These are phyloP conservation scores for Heliconius melpomene DNA, from an alignment of 1,140 invertebrate genomes.

Conservation along the genomic window DNA sequence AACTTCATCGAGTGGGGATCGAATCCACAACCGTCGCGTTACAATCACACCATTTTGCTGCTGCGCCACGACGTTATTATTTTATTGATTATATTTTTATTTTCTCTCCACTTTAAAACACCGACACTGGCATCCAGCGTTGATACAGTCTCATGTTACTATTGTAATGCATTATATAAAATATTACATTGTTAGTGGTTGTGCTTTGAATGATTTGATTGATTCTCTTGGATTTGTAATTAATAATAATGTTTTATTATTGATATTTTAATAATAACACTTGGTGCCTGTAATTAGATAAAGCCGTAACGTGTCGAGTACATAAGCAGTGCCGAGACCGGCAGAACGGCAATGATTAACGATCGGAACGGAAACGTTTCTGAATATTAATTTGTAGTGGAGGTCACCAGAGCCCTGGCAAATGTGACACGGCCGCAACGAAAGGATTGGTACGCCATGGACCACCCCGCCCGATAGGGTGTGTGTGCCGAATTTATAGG, in stretches of 20 bases:
- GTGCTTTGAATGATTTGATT: too few species aligned
- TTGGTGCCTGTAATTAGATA: conserved; percentile 33
- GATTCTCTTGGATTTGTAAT: not conserved
- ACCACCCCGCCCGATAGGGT: conserved; percentile 67
- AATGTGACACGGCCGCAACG: conserved; percentile 75
- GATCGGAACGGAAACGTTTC: conserved; percentile 75
- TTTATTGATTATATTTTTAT: not conserved
- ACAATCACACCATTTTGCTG: too few species aligned
- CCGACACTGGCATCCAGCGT: too few species aligned
- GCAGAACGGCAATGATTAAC: conserved; percentile 73
- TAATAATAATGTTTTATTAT: not conserved
- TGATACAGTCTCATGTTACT: too few species aligned
- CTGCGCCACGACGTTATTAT: not conserved
- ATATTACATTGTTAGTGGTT: too few species aligned
- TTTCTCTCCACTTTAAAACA: too few species aligned
- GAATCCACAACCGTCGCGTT: too few species aligned
- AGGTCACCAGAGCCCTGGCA: conserved; percentile 69
- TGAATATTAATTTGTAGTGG: conserved; percentile 80
- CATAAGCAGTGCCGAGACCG: conserved; percentile 49
- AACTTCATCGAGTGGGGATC: too few species aligned
- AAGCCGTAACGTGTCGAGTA: conserved; percentile 41
- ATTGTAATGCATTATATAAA: too few species aligned
- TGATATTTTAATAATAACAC: not conserved
- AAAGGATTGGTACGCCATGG: conserved; percentile 76
- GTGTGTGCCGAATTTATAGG: conserved; percentile 80